These are phyloP conservation scores for Synanceia verrucosa DNA, from an alignment of 2,797 vertebrate species.

Conservation along the genomic window DNA sequence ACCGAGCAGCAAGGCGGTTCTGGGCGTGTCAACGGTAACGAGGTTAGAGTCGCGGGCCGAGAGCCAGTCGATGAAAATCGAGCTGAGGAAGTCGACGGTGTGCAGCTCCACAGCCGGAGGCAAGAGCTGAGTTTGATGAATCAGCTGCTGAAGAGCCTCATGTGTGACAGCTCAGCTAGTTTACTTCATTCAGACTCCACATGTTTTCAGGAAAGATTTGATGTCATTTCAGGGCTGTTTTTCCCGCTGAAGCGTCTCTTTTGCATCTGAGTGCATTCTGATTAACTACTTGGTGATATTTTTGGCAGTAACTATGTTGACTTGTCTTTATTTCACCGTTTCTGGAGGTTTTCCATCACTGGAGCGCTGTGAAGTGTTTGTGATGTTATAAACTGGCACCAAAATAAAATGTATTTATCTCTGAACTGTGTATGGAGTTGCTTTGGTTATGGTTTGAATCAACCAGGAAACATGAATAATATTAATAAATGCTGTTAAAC, in stretches of 20 bases:
- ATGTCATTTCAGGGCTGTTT: not conserved
- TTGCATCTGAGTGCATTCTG: slow-evolving; percentile 22
- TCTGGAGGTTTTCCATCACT: slow-evolving; percentile 59
- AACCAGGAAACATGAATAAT: no score
- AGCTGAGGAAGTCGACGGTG: slow-evolving; percentile 92
- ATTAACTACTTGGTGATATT: slow-evolving; percentile 39
- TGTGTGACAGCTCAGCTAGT: not conserved
- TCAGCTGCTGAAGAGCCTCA: slow-evolving; percentile 13
- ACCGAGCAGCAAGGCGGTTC: slow-evolving; percentile 87
- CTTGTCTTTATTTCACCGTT: slow-evolving; percentile 46
- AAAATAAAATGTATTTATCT: slow-evolving; percentile 68
- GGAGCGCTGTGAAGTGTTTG: slow-evolving; percentile 34
- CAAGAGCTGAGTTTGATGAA: slow-evolving; percentile 85
- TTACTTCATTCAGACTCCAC: not conserved
- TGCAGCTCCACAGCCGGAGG: slow-evolving; percentile 85
- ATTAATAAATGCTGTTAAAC: slow-evolving; percentile 32
- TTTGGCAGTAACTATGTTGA: not conserved
- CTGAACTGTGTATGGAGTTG: slow-evolving; percentile 5
- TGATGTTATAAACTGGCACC: slow-evolving; percentile 14
- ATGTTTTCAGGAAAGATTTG: not conserved
- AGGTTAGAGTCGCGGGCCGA: slow-evolving; percentile 91
- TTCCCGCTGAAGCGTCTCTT: not conserved
- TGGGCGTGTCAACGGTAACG: slow-evolving; percentile 89
- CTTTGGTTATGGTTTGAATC: slow-evolving; percentile 1
- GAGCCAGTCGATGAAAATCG: slow-evolving; percentile 95